Percentiles rank a stretch among this genome's conserved stretches.
These are phyloP conservation scores for Yponomeuta sedellus DNA, from an alignment of 2,888 invertebrate genomes.

Conservation along the genomic window DNA sequence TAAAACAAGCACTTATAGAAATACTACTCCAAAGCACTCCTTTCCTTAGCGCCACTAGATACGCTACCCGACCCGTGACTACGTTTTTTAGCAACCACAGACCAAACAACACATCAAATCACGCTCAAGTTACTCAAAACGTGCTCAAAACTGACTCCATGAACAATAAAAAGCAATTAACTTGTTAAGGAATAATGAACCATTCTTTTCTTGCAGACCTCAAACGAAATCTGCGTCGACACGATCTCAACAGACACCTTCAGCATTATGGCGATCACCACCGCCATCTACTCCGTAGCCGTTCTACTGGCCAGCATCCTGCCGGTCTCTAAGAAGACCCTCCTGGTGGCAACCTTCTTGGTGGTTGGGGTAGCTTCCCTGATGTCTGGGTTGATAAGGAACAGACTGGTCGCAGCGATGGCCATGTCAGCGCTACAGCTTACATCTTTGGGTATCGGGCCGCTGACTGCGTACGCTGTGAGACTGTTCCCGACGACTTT, in stretches of 20 bases:
- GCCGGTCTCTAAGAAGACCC: constrained; percentile 50
- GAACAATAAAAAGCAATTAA: no score
- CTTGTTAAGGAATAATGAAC: no score
- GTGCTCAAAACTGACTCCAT: no score
- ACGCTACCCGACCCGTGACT: no score
- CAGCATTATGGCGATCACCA: constrained; percentile 51
- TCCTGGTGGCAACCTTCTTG: constrained; percentile 48
- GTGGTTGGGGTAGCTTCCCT: constrained; percentile 46
- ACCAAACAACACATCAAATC: no score
- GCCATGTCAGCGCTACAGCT: constrained; percentile 60
- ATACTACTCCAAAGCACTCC: no score
- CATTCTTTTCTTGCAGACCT: constrained; percentile 32
- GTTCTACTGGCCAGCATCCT: constrained; percentile 46
- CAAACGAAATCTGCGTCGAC: constrained; percentile 38
- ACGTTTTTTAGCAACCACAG: no score
- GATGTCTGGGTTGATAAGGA: constrained; percentile 41
- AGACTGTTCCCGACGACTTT: constrained; percentile 59
- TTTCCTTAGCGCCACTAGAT: no score
- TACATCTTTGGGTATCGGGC: constrained; percentile 57
- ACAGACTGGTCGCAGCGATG: constrained; percentile 50
- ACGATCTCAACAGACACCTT: constrained; percentile 51
- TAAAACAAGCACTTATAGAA: no score
- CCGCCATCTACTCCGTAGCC: constrained; percentile 47
- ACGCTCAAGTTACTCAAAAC: no score
- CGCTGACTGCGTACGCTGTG: constrained; percentile 59